Evolutionary conservation across 2,888 invertebrate species (phyloP), one percentile per base, ranked within the genome.

Genomic region (Heliconius charithonia): DNA sequence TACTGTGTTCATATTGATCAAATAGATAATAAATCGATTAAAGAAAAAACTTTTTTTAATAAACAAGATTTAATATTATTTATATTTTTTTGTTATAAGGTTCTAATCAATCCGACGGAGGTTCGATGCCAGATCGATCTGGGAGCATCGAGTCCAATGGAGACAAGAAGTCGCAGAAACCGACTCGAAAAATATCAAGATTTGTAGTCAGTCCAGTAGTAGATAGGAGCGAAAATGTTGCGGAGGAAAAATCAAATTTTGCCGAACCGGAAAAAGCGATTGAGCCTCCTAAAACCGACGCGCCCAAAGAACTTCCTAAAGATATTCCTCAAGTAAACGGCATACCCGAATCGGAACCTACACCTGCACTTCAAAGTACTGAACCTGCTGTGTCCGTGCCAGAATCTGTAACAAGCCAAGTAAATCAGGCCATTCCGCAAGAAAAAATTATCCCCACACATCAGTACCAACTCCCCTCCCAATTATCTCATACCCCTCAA

Each of bases 181-280:
- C 96, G 72, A 95, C 95, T 65, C 94, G 97, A 80, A 97, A 97
- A 89, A 97, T 97, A 85, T 97, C 97, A 51, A 94, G 97, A 79
- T 98, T 98, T 92, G 95, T 97, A 88, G 97, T 98, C 84, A 97
- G 97, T 89, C 97, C 97, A 32, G 97, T 97, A 2, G 95, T 97
- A 56, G 96, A 96, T 83, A 86, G 96, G 93, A 90, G 89, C 66
- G 92, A 91, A 81, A 88, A 90, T 79, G 87, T 88, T 82, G 56
- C 83, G 79, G 81, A 85, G 82, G 79, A 82, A 75, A 81, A 84
- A 29, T 19, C 71, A 41, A 69, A 81, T 75, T 77, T 76, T 29
- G 65, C 75, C 27, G 79, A 83, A 32, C 69, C 82, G 41, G 85
- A 85, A 22, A 66, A 70, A 74, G 70, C 81, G 37, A 73, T 78